These are phyloP conservation scores for Atethmia centrago DNA, from an alignment of 2,888 invertebrate genomes.

Conservation along the genomic window DNA sequence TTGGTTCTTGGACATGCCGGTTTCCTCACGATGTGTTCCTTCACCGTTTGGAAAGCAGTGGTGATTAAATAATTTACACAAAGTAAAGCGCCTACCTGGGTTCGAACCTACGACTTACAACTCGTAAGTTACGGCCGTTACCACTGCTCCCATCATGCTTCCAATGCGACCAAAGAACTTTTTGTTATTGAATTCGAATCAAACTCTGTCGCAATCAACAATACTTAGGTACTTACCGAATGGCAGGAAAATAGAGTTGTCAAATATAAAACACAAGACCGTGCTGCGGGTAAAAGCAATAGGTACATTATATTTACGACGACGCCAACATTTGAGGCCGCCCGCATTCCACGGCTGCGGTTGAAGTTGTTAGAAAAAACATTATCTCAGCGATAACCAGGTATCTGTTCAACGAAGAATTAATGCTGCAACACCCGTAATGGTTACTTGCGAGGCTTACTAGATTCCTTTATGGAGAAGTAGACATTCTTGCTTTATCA, in stretches of 20 bases:
- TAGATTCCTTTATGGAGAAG: constrained; percentile 20
- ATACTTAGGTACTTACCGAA: neutral
- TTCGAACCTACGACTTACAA: no score
- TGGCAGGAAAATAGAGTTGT: constrained; percentile 8
- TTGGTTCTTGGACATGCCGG: no score
- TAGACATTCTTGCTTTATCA: constrained; percentile 39
- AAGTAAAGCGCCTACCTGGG: no score
- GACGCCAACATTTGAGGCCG: constrained; percentile 57
- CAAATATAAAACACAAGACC: constrained; percentile 18
- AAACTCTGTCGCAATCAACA: neutral
- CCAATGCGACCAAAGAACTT: neutral
- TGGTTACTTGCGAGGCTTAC: constrained; percentile 31
- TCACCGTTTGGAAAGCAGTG: no score
- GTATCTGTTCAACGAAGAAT: constrained; percentile 45
- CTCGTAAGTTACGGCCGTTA: no score
- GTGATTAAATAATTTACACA: no score
- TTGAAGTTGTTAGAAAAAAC: constrained; percentile 58
- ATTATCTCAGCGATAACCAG: constrained; percentile 55
- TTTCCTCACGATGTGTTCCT: no score
- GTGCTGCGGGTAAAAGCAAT: constrained; percentile 43
- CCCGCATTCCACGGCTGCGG: constrained; percentile 63
- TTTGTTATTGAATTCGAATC: neutral
- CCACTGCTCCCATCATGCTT: no score
- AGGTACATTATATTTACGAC: constrained; percentile 50
- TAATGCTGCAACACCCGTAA: constrained; percentile 58